Percentiles rank a stretch among this genome's conserved stretches.
Evolutionary conservation across 2,888 invertebrate genomes (phyloP).

Genomic region (Bibio marci): DNA sequence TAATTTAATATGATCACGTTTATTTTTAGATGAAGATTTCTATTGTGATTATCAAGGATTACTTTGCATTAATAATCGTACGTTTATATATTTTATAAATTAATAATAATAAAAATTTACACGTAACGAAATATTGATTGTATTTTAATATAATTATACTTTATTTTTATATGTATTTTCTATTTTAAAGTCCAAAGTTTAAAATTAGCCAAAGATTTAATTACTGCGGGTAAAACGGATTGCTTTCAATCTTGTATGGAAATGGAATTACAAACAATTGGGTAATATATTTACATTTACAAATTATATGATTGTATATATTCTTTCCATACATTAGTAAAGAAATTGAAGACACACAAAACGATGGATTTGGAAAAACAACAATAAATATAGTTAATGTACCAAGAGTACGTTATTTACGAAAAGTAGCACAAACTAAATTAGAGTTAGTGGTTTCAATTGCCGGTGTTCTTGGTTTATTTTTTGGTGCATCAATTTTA

Average conservation of each 20-base stretch:
- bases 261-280: conserved; percentile 8
- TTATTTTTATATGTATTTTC: too few species aligned
- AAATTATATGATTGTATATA: neutral
- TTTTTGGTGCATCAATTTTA: conserved; percentile 11
- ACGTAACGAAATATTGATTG: too few species aligned
- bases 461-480: conserved; percentile 10
- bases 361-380: neutral
- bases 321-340: neutral
- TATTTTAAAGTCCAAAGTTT: too few species aligned
- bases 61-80: neutral
- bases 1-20: neutral
- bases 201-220: too few species aligned
- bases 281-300: neutral
- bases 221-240: conserved; percentile 1
- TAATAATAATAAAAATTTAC: neutral
- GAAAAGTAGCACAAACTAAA: conserved; percentile 6
- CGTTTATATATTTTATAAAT: neutral
- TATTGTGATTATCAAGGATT: conserved; percentile 2
- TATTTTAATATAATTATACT: too few species aligned
- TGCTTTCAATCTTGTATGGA: conserved; percentile 9
- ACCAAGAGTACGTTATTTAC: conserved; percentile 8
- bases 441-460: conserved; percentile 11
- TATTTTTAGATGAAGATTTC: neutral
- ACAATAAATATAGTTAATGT: conserved; percentile 8
- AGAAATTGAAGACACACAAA: neutral